phyloP scores from a whole-genome alignment of 2,113 vertebrate species.

The Neopipo cinnamomea region DNA sequence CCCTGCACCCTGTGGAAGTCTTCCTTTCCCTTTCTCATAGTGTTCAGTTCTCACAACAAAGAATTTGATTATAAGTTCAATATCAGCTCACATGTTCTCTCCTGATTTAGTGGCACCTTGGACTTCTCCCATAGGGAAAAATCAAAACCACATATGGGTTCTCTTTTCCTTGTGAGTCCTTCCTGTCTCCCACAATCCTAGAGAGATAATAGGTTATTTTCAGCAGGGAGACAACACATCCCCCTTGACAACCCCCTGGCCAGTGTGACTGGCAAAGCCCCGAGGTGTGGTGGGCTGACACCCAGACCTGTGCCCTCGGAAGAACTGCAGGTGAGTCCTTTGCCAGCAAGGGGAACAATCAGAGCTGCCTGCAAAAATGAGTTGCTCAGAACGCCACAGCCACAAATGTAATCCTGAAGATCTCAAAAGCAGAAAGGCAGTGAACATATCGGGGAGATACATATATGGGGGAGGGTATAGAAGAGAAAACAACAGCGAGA shows the following conservation, averaged over 20 bases:
- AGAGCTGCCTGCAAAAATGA: neutral
- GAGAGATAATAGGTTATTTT: neutral
- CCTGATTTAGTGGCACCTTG: neutral
- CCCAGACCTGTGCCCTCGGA: neutral
- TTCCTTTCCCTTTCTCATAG: constrained; percentile 15
- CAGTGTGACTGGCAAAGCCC: neutral
- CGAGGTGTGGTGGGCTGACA: neutral
- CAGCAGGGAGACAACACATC: neutral
- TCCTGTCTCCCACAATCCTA: neutral
- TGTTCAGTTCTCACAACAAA: constrained; percentile 25
- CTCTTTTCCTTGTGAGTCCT: neutral
- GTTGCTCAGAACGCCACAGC: neutral
- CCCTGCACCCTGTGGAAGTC: neutral
- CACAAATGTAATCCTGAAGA: neutral
- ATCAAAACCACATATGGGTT: neutral
- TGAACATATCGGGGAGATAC: rapidly evolving
- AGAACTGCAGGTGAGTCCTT: neutral
- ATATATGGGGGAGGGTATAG: neutral
- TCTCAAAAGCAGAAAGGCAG: neutral
- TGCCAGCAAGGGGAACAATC: neutral
- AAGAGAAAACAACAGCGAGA: neutral
- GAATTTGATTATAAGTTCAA: neutral
- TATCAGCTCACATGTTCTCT: constrained; percentile 12
- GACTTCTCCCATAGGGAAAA: neutral
- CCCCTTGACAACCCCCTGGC: neutral